Percentiles rank a stretch among this genome's conserved stretches.
phyloP scores from a whole-genome alignment of 2,797 vertebrate species.

The Hoplostethus atlanticus region DNA sequence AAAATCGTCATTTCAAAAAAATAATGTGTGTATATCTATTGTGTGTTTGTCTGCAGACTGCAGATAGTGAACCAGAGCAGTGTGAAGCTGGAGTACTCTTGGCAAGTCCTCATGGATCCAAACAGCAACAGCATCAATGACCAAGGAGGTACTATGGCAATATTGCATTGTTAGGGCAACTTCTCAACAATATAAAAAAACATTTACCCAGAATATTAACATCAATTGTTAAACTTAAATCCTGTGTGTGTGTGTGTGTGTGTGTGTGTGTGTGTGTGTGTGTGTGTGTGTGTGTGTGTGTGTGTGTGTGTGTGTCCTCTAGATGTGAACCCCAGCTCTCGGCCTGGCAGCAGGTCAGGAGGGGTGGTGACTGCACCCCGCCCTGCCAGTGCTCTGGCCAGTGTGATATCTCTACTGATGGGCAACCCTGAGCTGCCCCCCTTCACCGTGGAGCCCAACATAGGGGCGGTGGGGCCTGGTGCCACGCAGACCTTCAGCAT shows the following conservation, averaged over 20 bases:
- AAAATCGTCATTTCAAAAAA: background rate
- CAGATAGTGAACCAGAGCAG: conserved; percentile 85
- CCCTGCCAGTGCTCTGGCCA: conserved; percentile 63
- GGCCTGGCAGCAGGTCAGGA: conserved; percentile 38
- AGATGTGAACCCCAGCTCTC: conserved; percentile 43
- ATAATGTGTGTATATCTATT: background rate
- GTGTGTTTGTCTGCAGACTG: conserved; percentile 77
- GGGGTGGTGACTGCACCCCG: conserved; percentile 15
- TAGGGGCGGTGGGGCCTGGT: conserved; percentile 80
- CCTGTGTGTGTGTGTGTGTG: background rate
- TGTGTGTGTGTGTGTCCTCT: background rate
- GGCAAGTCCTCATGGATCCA: conserved; percentile 77
- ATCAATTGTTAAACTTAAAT: background rate
- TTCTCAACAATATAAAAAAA: background rate
- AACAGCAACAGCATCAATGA: conserved; percentile 44
- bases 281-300: conserved; percentile 2
- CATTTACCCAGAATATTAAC: background rate
- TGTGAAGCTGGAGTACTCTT: conserved; percentile 87
- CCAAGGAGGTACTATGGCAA: conserved; percentile 63
- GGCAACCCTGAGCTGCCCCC: conserved; percentile 25
- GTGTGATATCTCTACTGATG: conserved; percentile 44
- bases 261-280: too few relatives aligned
- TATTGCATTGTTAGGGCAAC: conserved; percentile 1
- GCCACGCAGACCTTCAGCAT: conserved; percentile 81
- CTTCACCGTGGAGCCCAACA: conserved; percentile 86